These are phyloP conservation scores for Anticlea derivata DNA, from an alignment of 2,888 invertebrate species.

Conservation along the genomic window DNA sequence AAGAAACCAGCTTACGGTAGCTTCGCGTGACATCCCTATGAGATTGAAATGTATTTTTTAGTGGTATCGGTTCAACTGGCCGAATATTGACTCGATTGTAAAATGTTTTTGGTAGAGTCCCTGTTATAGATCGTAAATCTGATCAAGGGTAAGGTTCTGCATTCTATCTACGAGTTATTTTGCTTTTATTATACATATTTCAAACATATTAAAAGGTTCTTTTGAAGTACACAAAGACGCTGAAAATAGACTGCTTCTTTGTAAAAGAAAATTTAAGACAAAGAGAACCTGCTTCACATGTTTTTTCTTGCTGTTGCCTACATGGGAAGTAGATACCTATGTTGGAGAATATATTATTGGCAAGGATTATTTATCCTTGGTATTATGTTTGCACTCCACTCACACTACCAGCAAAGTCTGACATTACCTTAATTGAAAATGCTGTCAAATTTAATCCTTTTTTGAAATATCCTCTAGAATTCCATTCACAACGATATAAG, in stretches of 20 bases:
- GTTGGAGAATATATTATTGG: not conserved
- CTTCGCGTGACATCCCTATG: conserved; percentile 45
- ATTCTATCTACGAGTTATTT: too few species aligned
- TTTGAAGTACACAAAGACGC: not conserved
- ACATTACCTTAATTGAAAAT: too few species aligned
- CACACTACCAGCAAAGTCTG: too few species aligned
- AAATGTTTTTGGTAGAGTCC: conserved; percentile 1
- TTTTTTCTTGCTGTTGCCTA: not conserved
- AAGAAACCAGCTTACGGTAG: not conserved
- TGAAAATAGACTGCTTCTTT: not conserved
- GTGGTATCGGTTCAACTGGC: conserved; percentile 37
- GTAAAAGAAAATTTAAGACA: not conserved
- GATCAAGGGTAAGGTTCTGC: too few species aligned
- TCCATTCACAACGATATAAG: too few species aligned
- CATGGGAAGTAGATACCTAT: not conserved
- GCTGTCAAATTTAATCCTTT: too few species aligned
- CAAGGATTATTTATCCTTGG: not conserved
- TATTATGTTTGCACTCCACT: not conserved
- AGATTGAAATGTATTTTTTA: conserved; percentile 43
- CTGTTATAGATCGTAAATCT: not conserved
- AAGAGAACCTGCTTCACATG: not conserved
- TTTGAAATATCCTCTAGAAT: too few species aligned
- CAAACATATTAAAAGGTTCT: not conserved
- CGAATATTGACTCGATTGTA: conserved; percentile 41
- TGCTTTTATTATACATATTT: too few species aligned